These are phyloP conservation scores for Antitype chi DNA, from an alignment of 2,888 invertebrate genomes.

Conservation along the genomic window DNA sequence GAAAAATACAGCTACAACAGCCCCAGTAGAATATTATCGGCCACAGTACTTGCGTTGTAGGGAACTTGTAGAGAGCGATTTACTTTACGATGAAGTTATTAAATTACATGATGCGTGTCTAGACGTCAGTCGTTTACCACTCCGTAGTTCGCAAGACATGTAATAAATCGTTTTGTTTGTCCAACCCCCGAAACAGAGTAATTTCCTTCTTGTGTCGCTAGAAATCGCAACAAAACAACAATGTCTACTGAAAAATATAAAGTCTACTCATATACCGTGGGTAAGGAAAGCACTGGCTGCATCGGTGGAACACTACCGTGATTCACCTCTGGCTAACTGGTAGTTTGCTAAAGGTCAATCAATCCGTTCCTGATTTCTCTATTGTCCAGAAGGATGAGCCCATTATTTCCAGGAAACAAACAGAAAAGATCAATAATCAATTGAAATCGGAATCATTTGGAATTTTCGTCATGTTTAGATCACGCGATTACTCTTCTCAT, in stretches of 20 bases:
- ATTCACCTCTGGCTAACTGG: neutral
- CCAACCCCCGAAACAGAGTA: neutral
- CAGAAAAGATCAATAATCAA: neutral
- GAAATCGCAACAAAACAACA: neutral
- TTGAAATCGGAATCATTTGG: neutral
- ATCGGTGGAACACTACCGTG: neutral
- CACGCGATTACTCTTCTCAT: neutral
- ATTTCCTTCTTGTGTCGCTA: neutral
- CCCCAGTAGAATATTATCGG: conserved; percentile 16
- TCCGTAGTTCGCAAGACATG: conserved; percentile 3
- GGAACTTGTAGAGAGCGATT: conserved; percentile 28
- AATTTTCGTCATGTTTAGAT: neutral
- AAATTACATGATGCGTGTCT: conserved; percentile 49
- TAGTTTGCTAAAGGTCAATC: no score
- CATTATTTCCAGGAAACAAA: neutral
- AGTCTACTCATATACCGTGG: neutral
- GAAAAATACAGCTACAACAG: conserved; percentile 19
- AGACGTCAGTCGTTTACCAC: conserved; percentile 27
- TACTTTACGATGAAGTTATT: conserved; percentile 39
- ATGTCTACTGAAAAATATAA: neutral
- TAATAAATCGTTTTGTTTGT: conserved; percentile 23
- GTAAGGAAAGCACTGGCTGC: neutral
- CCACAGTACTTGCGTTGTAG: conserved; percentile 5
- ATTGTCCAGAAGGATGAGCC: neutral
- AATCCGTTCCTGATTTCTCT: neutral